Conservation (phyloP, 2,797 vertebrate species). For the Spinus olivaceus region DNA sequence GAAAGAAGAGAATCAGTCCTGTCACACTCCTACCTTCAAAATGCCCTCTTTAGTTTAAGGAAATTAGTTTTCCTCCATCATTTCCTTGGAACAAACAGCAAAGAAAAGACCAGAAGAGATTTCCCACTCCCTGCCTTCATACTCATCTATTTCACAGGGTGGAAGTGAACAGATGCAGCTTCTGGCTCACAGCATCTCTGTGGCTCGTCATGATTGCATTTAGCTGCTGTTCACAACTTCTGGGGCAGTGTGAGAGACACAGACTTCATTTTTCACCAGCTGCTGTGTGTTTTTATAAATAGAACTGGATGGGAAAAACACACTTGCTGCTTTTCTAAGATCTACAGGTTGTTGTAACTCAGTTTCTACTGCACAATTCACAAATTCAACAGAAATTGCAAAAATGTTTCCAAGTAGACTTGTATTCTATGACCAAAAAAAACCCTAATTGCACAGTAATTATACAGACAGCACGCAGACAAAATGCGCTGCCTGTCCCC, state of each 20-base stretch:
- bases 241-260: not conserved
- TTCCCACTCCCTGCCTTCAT: constrained; percentile 1
- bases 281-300: constrained; percentile 31
- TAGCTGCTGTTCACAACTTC: constrained; percentile 33
- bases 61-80: not conserved
- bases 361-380: not conserved
- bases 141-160: not conserved
- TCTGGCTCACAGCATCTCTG: constrained; percentile 1
- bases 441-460: not conserved
- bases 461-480: not conserved
- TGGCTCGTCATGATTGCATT: not conserved
- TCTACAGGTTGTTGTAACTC: not conserved
- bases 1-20: not conserved
- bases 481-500: not conserved
- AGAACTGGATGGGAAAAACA: not conserved
- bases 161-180: constrained; percentile 10
- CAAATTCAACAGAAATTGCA: not conserved
- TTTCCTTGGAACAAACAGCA: not conserved
- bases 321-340: not conserved
- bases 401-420: not conserved
- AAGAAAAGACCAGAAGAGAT: not conserved
- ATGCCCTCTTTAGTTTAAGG: not conserved
- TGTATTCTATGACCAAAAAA: not conserved
- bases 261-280: constrained; percentile 7
- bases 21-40: not conserved